A percentile compares a stretch with the other conserved stretches of the same genome.
phyloP scores from a whole-genome alignment of 37 sponge, comb jelly and placozoan genomes.

The Tethya wilhelma region DNA sequence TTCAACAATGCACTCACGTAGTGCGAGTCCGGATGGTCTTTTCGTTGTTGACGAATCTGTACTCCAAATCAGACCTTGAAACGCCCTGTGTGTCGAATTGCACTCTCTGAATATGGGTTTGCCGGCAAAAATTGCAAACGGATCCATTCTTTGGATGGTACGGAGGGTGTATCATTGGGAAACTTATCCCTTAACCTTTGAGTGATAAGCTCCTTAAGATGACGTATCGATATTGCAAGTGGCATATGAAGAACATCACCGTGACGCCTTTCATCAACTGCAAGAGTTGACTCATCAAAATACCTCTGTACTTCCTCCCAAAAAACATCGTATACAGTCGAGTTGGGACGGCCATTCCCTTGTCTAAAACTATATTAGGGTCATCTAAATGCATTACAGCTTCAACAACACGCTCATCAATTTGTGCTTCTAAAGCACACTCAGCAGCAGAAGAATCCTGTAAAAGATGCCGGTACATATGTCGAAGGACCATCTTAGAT shows the following conservation, averaged over 20 bases:
- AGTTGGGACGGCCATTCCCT: constrained; percentile 19
- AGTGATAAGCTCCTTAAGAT: background rate
- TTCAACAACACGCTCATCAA: constrained; percentile 38
- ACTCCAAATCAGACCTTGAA: constrained; percentile 38
- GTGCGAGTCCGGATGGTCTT: constrained; percentile 24
- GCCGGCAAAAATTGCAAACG: constrained; percentile 13
- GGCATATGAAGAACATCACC: constrained; percentile 16
- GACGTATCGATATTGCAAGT: constrained; percentile 12
- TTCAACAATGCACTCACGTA: constrained; percentile 28
- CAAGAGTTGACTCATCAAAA: background rate
- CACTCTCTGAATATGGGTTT: constrained; percentile 5
- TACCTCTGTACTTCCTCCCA: constrained; percentile 6
- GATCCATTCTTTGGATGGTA: constrained; percentile 13
- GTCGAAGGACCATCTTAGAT: constrained; percentile 22
- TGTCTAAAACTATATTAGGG: constrained; percentile 26
- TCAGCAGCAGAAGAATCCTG: background rate
- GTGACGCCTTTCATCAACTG: constrained; percentile 17
- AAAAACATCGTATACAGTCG: constrained; percentile 13
- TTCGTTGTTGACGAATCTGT: constrained; percentile 14
- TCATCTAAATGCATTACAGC: constrained; percentile 31
- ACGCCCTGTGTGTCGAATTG: constrained; percentile 21
- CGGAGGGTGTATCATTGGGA: background rate
- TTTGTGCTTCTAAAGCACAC: background rate
- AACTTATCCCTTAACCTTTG: background rate
- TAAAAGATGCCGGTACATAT: constrained; percentile 28